Evolutionary conservation across 2,888 invertebrate genomes (phyloP).

Genomic region (Peribatodes rhomboidaria): DNA sequence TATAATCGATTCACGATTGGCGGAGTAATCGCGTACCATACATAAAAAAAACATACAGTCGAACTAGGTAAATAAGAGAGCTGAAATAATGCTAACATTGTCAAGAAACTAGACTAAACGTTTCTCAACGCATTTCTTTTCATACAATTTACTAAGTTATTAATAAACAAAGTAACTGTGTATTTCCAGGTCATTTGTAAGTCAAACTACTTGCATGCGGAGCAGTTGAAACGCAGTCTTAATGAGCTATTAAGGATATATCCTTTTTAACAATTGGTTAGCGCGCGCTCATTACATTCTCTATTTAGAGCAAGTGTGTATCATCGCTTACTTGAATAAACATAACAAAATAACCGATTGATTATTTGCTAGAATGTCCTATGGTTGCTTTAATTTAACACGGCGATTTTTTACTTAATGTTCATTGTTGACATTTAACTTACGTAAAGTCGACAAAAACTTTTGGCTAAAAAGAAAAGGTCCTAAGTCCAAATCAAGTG

Average conservation of each 20-base stretch:
- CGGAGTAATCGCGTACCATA: no score
- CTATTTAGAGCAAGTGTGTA: background rate
- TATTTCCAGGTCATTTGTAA: constrained; percentile 29
- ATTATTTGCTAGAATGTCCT: no score
- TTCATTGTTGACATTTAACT: no score
- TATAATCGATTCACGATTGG: no score
- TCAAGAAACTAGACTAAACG: background rate
- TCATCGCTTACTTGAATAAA: constrained; percentile 1
- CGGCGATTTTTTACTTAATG: no score
- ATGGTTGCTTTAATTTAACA: no score
- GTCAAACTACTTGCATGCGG: constrained; percentile 39
- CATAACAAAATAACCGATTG: background rate
- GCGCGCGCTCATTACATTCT: constrained; percentile 59
- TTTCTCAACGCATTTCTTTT: background rate
- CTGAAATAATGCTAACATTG: no score
- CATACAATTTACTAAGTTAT: background rate
- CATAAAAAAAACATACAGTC: no score
- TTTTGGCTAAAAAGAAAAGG: no score
- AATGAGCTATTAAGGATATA: constrained; percentile 83
- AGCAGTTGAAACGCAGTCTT: constrained; percentile 52
- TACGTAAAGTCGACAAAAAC: no score
- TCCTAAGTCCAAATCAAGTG: background rate
- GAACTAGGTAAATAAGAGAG: no score
- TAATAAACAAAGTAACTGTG: background rate
- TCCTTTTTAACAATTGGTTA: constrained; percentile 81